Conservation (phyloP, 2,888 invertebrate genomes). For the Erpobdella octoculata region DNA sequence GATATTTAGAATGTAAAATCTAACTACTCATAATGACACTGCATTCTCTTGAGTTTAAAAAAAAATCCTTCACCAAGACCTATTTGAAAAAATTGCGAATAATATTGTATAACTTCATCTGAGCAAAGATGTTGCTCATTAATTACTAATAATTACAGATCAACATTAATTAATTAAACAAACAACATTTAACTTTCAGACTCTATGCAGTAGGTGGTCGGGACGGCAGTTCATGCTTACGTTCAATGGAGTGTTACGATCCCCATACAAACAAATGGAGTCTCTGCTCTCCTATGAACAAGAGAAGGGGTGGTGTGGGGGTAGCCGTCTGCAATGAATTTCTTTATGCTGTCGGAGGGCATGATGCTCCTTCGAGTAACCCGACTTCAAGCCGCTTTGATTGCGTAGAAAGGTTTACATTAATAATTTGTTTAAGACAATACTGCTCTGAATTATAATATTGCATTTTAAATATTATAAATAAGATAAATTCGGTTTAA, state of each 20-base stretch:
- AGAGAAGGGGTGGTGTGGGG: slow-evolving; percentile 80
- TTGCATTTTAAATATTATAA: too few species aligned
- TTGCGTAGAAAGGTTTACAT: slow-evolving; percentile 84
- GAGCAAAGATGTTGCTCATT: too few species aligned
- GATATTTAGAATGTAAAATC: too few species aligned
- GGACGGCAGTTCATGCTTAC: slow-evolving; percentile 80
- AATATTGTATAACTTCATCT: too few species aligned
- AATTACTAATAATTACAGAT: background rate
- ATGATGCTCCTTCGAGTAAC: slow-evolving; percentile 82
- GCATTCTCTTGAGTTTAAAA: too few species aligned
- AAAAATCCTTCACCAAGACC: too few species aligned
- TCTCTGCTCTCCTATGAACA: slow-evolving; percentile 75
- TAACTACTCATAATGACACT: too few species aligned
- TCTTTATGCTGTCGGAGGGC: slow-evolving; percentile 84
- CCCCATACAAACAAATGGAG: slow-evolving; percentile 74
- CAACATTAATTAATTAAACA: background rate
- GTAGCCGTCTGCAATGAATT: slow-evolving; percentile 79
- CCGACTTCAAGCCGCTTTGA: slow-evolving; percentile 73
- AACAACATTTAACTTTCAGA: slow-evolving; percentile 51
- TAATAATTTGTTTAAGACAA: too few species aligned
- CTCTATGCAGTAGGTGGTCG: slow-evolving; percentile 86
- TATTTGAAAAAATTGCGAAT: too few species aligned
- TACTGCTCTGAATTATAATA: too few species aligned
- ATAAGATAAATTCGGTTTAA: too few species aligned
- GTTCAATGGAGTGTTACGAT: slow-evolving; percentile 79